Evolutionary conservation across 1,140 invertebrate species (phyloP), one percentile per base, ranked within the genome.

Genomic region (Drosophila truncata): DNA sequence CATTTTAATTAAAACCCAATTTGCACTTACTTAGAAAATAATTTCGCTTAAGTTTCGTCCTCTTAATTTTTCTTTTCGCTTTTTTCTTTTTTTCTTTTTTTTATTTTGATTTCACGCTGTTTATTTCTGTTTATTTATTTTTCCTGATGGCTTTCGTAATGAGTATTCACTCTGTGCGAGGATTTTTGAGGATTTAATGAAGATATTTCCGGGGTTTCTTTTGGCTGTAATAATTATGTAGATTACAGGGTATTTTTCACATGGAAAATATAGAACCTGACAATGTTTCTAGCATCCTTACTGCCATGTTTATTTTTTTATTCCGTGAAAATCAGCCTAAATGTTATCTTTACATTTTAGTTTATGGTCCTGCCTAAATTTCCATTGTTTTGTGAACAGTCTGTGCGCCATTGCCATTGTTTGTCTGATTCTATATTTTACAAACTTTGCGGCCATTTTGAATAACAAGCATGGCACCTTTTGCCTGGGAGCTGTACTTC

Each of bases 1-100:
- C 84, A 87, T 87, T 87, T 87, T 87, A 87, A 88, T 87, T 87
- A 88, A 87, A 87, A 88, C 84, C 73, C 84, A 87, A 88, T 87
- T 87, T 87, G 77, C 84, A 87, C 84, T 87, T 87, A 87, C 84
- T 87, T 87, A 87, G 84, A 80, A 81, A 88, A 87, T 87, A 81
- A 90, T 87, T 87, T 83, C 67, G 80, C 44, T 69, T 86, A 66
- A 74, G 78, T 82, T 86, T 82, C 47, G 69, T 65, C 71, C 61
- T 73, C 27, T 37, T 55, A 55, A 55, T 59, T 63, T 67, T 67
- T 27, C 27, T 23, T 63, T 41, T 47, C 35, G n/a, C 69, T 57
- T 77, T 54, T 73, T 33, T 50, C 71, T 27, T 25, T 29, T 6
- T 29, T 29, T 29, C 27, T 29, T n/a, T n/a, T 72, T 55, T 76